phyloP scores from a whole-genome alignment of 2,888 invertebrate species.

The Drosophila putrida region DNA sequence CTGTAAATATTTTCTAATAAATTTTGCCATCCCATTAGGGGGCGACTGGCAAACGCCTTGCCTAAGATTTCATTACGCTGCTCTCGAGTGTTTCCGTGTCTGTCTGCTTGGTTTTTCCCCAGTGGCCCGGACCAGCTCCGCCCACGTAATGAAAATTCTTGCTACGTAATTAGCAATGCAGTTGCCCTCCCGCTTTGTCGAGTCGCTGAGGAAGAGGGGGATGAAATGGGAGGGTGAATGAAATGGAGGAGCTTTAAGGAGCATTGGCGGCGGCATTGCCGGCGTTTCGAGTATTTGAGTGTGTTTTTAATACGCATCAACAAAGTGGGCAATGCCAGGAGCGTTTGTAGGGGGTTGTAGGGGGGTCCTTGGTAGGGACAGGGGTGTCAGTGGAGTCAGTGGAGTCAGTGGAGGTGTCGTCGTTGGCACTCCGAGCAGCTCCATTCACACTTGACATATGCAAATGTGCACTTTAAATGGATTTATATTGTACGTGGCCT shows the following conservation, averaged over 20 bases:
- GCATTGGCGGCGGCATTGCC: slow-evolving; percentile 26
- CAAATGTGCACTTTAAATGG: slow-evolving; percentile 61
- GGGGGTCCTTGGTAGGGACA: neutral
- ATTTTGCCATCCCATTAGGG: slow-evolving; percentile 68
- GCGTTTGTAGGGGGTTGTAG: neutral
- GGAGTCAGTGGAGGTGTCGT: slow-evolving; percentile 32
- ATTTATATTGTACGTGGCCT: slow-evolving; percentile 50
- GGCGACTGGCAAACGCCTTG: slow-evolving; percentile 24
- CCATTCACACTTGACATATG: slow-evolving; percentile 68
- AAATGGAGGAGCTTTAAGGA: neutral
- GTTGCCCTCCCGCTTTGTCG: slow-evolving; percentile 22
- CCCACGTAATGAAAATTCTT: slow-evolving; percentile 60
- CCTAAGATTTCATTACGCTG: slow-evolving; percentile 76
- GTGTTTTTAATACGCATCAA: slow-evolving; percentile 64
- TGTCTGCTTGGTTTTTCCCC: slow-evolving; percentile 12
- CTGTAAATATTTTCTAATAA: slow-evolving; percentile 82
- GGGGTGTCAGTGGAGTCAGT: slow-evolving; percentile 6
- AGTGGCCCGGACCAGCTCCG: slow-evolving; percentile 16
- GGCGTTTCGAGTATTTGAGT: slow-evolving; percentile 54
- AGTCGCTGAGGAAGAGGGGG: neutral
- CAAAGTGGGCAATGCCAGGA: slow-evolving; percentile 50
- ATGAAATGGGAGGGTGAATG: neutral
- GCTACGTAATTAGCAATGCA: slow-evolving; percentile 75
- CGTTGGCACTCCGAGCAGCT: slow-evolving; percentile 37
- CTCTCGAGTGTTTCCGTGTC: slow-evolving; percentile 56